phyloP scores from a whole-genome alignment of 2,888 invertebrate species.

The Athripsodes cinereus region DNA sequence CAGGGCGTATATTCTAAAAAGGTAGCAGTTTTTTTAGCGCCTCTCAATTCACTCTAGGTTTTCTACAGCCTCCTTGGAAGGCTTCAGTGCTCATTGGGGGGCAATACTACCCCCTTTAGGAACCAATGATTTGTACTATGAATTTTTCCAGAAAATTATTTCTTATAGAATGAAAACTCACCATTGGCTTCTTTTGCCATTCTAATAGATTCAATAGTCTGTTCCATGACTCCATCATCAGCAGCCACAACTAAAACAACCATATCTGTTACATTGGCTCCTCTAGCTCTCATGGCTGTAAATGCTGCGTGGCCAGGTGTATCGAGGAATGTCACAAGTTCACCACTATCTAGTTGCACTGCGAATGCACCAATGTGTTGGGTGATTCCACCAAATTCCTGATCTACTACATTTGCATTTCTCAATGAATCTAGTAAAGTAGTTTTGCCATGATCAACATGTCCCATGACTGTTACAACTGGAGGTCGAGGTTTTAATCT shows the following conservation, averaged over 20 bases:
- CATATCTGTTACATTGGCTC: conserved; percentile 91
- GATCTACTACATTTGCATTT: conserved; percentile 77
- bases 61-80: too few relatives aligned
- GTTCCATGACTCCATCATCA: conserved; percentile 98
- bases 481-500: conserved; percentile 74
- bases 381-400: conserved; percentile 97
- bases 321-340: conserved; percentile 88
- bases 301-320: conserved; percentile 99
- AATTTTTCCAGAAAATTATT: too few relatives aligned
- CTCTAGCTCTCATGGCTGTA: conserved; percentile 85
- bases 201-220: conserved; percentile 86
- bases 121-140: too few relatives aligned
- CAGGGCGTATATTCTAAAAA: too few relatives aligned
- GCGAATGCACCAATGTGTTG: conserved; percentile 99
- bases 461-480: conserved; percentile 98
- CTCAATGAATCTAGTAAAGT: conserved; percentile 87
- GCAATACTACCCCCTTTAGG: too few relatives aligned
- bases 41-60: too few relatives aligned
- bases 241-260: conserved; percentile 96
- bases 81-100: too few relatives aligned
- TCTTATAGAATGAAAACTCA: too few relatives aligned
- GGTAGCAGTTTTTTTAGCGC: too few relatives aligned
- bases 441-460: conserved; percentile 99
- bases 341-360: conserved; percentile 62
- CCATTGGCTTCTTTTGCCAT: conserved; percentile 76